phyloP scores from a whole-genome alignment of 2,113 vertebrate genomes.

The Sprattus sprattus region DNA sequence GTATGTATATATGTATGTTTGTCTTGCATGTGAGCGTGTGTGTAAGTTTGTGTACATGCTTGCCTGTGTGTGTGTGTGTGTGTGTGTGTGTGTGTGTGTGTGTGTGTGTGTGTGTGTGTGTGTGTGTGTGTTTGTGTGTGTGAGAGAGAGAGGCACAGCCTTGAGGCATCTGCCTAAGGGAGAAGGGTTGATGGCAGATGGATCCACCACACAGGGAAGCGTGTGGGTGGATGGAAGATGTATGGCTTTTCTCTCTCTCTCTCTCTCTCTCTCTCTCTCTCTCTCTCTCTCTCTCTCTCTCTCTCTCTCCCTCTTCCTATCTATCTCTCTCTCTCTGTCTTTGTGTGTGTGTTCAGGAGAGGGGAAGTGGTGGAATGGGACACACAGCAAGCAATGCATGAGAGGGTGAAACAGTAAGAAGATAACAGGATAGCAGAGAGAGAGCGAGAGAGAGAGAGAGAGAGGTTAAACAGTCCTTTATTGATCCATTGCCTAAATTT shows the following conservation, averaged over 20 bases:
- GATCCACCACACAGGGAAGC: neutral
- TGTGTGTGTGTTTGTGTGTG: neutral
- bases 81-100: no score
- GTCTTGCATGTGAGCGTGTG: neutral
- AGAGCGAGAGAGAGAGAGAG: neutral
- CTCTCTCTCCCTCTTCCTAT: neutral
- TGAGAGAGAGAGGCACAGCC: neutral
- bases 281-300: neutral
- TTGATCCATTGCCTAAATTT: no score
- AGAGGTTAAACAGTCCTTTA: no score
- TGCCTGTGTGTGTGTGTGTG: neutral
- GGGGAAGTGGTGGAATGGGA: neutral
- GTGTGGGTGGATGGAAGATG: neutral
- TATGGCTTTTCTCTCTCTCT: neutral
- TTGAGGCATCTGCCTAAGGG: neutral
- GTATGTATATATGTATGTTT: neutral
- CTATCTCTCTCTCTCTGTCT: neutral
- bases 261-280: neutral
- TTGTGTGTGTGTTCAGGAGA: neutral
- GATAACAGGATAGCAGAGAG: no score
- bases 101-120: no score
- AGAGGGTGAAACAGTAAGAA: neutral
- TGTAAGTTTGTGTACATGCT: neutral
- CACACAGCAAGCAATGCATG: neutral
- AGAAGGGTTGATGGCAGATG: neutral